phyloP scores from a whole-genome alignment of 2,888 invertebrate species.

The Mechanitis messenoides region DNA sequence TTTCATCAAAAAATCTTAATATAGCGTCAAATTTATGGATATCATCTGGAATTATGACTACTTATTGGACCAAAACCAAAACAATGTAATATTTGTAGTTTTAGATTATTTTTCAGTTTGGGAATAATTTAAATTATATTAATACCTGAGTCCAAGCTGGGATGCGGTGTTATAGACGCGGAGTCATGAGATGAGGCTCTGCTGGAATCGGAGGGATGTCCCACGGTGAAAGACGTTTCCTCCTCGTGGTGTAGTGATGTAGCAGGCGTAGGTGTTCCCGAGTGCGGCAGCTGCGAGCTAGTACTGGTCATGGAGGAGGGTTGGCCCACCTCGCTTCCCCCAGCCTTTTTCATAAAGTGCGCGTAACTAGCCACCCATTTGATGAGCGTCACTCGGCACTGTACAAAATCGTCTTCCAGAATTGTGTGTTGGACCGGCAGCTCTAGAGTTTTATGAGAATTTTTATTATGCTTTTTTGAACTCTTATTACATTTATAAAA shows the following conservation, averaged over 20 bases:
- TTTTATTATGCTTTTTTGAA: too few relatives aligned
- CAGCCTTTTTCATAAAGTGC: constrained; percentile 82
- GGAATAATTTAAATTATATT: background rate
- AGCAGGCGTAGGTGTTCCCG: constrained; percentile 60
- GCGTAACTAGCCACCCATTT: constrained; percentile 93
- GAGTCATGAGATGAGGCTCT: constrained; percentile 73
- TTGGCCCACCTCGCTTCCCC: constrained; percentile 69
- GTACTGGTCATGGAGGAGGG: constrained; percentile 69
- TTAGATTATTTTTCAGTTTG: too few relatives aligned
- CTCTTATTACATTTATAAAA: too few relatives aligned
- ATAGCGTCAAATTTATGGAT: too few relatives aligned
- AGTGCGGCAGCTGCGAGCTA: constrained; percentile 61
- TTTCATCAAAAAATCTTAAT: too few relatives aligned
- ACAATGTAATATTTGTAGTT: too few relatives aligned
- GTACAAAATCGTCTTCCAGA: constrained; percentile 79
- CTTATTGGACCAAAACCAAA: too few relatives aligned
- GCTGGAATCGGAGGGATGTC: constrained; percentile 70
- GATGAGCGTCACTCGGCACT: constrained; percentile 89
- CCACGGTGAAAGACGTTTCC: constrained; percentile 67
- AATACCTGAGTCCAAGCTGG: constrained; percentile 74
- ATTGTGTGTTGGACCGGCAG: constrained; percentile 85
- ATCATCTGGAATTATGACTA: too few relatives aligned
- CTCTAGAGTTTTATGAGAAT: constrained; percentile 60
- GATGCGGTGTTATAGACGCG: constrained; percentile 73
- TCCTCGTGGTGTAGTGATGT: constrained; percentile 65